These are phyloP conservation scores for Coecobrya sp. DNA, from an alignment of 2,888 invertebrate genomes.

Conservation along the genomic window DNA sequence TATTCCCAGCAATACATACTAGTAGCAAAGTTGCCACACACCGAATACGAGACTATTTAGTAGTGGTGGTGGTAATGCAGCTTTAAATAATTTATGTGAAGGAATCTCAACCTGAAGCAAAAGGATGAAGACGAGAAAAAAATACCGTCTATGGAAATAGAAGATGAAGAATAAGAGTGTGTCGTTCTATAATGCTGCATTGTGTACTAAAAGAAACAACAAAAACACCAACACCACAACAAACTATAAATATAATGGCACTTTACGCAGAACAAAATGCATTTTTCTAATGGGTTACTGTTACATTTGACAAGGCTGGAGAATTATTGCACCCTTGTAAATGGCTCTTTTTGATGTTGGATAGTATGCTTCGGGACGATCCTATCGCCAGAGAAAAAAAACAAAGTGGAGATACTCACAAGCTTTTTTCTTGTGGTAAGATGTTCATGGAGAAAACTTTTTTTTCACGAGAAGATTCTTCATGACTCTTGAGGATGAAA, in stretches of 20 bases:
- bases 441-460: conserved; percentile 1
- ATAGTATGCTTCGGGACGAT: background rate
- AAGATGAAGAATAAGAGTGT: background rate
- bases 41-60: background rate
- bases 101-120: conserved; percentile 25
- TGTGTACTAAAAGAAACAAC: background rate
- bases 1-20: too few species aligned
- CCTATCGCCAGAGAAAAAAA: background rate
- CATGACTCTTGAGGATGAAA: conserved; percentile 24
- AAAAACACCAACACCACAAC: conserved; percentile 55
- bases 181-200: conserved; percentile 10
- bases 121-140: conserved; percentile 24
- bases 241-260: conserved; percentile 74
- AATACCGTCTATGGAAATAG: background rate
- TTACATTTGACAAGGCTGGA: conserved; percentile 81
- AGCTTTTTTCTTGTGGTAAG: background rate
- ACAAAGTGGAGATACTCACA: background rate
- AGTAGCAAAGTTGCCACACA: background rate
- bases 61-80: conserved; percentile 37
- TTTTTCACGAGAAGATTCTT: background rate
- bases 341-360: conserved; percentile 74
- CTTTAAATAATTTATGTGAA: conserved; percentile 57
- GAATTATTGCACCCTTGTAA: conserved; percentile 81
- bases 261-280: conserved; percentile 64
- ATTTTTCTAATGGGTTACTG: conserved; percentile 82